Base-by-base conservation (phyloP, 1,140 invertebrate species). In the Drosophila oshimai region DNA sequence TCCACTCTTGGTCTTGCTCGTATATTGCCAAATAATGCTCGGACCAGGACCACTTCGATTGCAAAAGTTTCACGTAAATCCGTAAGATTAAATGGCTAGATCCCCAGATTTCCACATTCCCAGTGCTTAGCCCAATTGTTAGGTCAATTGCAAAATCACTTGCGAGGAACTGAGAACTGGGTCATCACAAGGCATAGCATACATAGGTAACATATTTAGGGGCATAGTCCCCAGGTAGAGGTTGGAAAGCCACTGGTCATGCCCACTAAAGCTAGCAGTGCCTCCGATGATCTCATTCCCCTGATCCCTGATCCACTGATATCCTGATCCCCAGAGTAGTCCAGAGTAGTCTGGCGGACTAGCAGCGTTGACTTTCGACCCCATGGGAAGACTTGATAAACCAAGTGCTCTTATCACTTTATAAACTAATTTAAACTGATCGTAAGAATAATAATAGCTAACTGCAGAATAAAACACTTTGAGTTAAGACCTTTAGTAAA, bases 31-130 rank as follows among this genome's bases (percentile, higher is more conserved):
- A 84, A 86, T 80, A 79, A 33, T 72, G 26, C 22, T 24, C 36
- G 34, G 24, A 39, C 17, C 44, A 33, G 53, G 62, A 45, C 61
- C 37, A 55, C 26, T 74, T 69, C 26, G 53, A 86, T 86, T 84
- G 75, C 80, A 79, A 79, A 79, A 84, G 80, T 75, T 86, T 84
- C 65, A 62, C 61, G 61, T 75, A 86, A 84, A 84, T 84, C 80
- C 80, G 13, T 17, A 50, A 65, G 80, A 84, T 84, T 86, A 84
- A 57, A 71, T 65, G 65, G 36, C 78, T 86, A 84, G 61, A 70
- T 65, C 34, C 60, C 12, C 50, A 45, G 60, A 69, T 60, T 28
- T n/a, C 33, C 13, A 7, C 9, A 18, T 34, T 45, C 55, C 18
- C 31, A 26, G 39, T 45, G 72, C 47, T 74, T 54, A 73, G 68